phyloP scores from a whole-genome alignment of 1,140 invertebrate species.

The Laupala kohalensis region DNA sequence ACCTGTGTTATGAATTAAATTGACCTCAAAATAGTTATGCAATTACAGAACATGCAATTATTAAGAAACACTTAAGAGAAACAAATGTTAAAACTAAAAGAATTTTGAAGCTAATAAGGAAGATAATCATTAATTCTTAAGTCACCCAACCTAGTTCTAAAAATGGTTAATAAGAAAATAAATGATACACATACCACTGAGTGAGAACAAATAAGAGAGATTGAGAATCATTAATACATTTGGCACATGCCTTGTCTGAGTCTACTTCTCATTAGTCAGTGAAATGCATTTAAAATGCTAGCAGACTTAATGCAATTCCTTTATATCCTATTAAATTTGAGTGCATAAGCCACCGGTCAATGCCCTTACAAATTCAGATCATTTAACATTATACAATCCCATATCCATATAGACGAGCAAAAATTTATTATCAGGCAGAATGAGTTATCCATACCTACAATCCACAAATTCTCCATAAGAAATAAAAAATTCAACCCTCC shows the following conservation, averaged over 20 bases:
- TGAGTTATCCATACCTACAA: too few species aligned
- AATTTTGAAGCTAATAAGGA: neutral
- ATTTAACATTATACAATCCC: neutral
- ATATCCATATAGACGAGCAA: neutral
- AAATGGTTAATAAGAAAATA: too few species aligned
- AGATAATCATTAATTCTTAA: neutral
- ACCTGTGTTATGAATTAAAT: constrained; percentile 7
- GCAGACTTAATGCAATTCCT: neutral
- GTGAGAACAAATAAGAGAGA: too few species aligned
- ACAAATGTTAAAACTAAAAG: neutral
- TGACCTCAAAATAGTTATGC: neutral
- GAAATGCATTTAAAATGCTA: neutral
- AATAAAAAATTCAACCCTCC: neutral
- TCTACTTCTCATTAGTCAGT: neutral
- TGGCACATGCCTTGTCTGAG: neutral
- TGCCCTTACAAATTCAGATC: neutral
- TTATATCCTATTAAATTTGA: neutral
- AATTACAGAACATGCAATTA: constrained; percentile 1
- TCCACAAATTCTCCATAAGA: neutral
- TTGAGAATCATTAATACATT: neutral
- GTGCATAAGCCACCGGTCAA: neutral
- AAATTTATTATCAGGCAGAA: neutral
- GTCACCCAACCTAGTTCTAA: neutral
- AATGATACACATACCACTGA: too few species aligned
- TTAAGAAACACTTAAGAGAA: neutral